These are phyloP conservation scores for Jordanella pulchra DNA, from an alignment of 2,797 vertebrate species.

Conservation along the genomic window DNA sequence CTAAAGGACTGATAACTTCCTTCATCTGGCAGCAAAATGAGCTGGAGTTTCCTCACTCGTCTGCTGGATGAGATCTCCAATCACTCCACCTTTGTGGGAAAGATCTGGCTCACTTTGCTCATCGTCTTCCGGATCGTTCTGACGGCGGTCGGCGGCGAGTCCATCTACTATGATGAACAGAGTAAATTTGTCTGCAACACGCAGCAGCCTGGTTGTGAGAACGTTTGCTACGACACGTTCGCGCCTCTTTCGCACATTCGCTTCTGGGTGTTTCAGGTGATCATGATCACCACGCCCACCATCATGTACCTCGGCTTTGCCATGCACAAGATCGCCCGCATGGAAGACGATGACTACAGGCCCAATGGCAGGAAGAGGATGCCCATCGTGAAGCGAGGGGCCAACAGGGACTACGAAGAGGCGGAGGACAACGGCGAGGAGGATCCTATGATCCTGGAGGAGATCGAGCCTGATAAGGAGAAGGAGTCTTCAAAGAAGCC, in stretches of 20 bases:
- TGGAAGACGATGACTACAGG: conserved; percentile 74
- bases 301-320: conserved; percentile 92
- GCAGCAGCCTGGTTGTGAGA: conserved; percentile 90
- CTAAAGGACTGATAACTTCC: conserved; percentile 56
- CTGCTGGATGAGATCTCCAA: conserved; percentile 94
- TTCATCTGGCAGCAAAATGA: conserved; percentile 78
- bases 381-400: conserved; percentile 83
- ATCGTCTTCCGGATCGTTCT: conserved; percentile 91
- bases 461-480: conserved; percentile 85
- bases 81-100: conserved; percentile 92
- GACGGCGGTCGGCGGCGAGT: conserved; percentile 90
- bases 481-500: conserved; percentile 72
- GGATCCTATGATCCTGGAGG: conserved; percentile 92
- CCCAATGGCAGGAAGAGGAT: conserved; percentile 69
- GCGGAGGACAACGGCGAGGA: conserved; percentile 90
- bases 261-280: conserved; percentile 94
- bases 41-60: conserved; percentile 92
- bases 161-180: conserved; percentile 94
- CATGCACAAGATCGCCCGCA: conserved; percentile 88
- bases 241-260: conserved; percentile 90
- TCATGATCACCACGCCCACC: conserved; percentile 88
- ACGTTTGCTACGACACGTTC: conserved; percentile 90
- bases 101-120: conserved; percentile 91
- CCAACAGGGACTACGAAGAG: conserved; percentile 88
- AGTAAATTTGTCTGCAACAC: conserved; percentile 94